phyloP scores from a whole-genome alignment of 1,140 invertebrate species.

The Neelides sp. region DNA sequence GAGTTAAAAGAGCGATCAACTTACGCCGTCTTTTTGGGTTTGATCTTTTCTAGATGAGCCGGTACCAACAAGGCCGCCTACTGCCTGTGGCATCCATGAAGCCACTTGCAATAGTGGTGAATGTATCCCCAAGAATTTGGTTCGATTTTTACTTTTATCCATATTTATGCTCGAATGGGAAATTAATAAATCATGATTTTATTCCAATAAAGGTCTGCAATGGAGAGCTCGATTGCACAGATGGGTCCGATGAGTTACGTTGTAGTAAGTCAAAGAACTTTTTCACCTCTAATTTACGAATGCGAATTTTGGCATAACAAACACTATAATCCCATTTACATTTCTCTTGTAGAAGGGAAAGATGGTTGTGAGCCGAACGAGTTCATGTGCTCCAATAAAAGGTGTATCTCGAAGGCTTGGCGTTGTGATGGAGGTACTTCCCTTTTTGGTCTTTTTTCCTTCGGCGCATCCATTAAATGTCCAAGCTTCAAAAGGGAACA shows the following conservation, averaged over 20 bases:
- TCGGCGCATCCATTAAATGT: too few relatives aligned
- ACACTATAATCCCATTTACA: not conserved
- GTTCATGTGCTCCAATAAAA: slow-evolving; percentile 71
- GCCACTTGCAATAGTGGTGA: slow-evolving; percentile 82
- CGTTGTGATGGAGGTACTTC: slow-evolving; percentile 56
- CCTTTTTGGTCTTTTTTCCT: too few relatives aligned
- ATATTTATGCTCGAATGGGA: not conserved
- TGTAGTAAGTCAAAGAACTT: slow-evolving; percentile 53
- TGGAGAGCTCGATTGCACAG: slow-evolving; percentile 68
- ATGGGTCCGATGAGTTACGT: slow-evolving; percentile 75
- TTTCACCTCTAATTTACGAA: too few relatives aligned
- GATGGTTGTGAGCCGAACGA: slow-evolving; percentile 63
- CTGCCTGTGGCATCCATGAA: slow-evolving; percentile 57
- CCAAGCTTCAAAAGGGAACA: not conserved
- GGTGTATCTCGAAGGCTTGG: slow-evolving; percentile 80
- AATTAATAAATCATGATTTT: too few relatives aligned
- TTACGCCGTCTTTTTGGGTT: too few relatives aligned
- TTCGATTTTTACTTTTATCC: slow-evolving; percentile 50
- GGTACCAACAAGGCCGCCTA: slow-evolving; percentile 37
- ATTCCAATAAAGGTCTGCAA: too few relatives aligned
- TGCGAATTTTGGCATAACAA: too few relatives aligned
- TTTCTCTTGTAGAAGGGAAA: slow-evolving; percentile 7
- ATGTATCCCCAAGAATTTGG: slow-evolving; percentile 65
- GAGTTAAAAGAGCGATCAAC: too few relatives aligned
- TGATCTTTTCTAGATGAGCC: slow-evolving; percentile 33